phyloP scores from a whole-genome alignment of 2,797 vertebrate species.

The Manis javanica region DNA sequence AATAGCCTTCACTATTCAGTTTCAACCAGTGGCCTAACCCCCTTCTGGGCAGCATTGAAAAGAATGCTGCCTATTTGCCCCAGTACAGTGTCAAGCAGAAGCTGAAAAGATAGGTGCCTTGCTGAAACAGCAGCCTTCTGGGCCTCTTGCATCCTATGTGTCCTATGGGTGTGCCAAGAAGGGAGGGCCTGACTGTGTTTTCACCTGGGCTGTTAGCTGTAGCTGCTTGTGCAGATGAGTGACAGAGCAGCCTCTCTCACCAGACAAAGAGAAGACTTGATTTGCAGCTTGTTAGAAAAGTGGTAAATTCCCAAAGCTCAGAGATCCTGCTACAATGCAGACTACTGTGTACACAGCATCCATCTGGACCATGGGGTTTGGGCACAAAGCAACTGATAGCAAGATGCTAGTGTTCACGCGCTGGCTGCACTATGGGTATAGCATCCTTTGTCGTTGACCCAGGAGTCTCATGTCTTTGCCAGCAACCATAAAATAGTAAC shows the following conservation, averaged over 20 bases:
- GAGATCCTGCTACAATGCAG: not conserved
- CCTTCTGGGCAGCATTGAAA: not conserved
- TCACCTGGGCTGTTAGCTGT: not conserved
- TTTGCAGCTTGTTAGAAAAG: not conserved
- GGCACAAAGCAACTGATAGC: not conserved
- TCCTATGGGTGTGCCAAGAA: not conserved
- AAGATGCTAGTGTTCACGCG: not conserved
- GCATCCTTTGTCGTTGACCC: not conserved
- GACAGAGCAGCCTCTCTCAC: not conserved
- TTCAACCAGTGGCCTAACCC: not conserved
- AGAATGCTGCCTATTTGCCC: not conserved
- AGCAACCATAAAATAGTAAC: not conserved
- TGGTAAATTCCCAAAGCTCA: not conserved
- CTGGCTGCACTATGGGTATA: not conserved
- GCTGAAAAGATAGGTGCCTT: too few species aligned
- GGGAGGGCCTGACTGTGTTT: not conserved
- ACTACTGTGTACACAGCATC: not conserved
- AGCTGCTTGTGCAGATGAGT: not conserved
- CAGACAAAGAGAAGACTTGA: not conserved
- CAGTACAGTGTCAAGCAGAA: too few species aligned
- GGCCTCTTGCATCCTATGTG: too few species aligned
- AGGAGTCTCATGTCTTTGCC: not conserved
- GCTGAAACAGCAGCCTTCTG: not conserved
- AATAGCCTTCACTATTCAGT: not conserved
- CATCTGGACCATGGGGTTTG: not conserved